Conservation (phyloP, 2,113 vertebrate species). For the Cavia aperea region DNA sequence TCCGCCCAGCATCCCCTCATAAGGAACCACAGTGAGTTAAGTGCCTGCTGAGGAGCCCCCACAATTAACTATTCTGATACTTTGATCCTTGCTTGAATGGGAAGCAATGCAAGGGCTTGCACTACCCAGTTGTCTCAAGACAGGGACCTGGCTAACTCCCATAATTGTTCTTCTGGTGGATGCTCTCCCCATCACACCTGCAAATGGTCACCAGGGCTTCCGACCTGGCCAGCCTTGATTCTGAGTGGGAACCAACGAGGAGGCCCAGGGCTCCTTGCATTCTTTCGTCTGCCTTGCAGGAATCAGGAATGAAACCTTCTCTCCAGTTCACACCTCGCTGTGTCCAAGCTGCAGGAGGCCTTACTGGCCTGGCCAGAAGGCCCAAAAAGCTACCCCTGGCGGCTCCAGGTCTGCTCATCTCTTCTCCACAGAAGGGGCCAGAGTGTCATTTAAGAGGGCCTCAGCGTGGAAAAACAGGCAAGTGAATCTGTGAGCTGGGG, state of each 20-base stretch:
- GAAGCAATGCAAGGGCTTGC: neutral
- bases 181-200: neutral
- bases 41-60: neutral
- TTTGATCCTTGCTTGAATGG: neutral
- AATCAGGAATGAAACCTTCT: neutral
- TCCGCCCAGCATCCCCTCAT: neutral
- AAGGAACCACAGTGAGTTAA: neutral
- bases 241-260: neutral
- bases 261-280: neutral
- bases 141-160: fast-evolving
- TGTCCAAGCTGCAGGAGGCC: neutral
- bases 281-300: neutral
- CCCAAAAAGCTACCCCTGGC: neutral
- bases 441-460: neutral
- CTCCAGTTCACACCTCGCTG: neutral
- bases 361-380: neutral
- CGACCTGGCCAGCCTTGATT: neutral
- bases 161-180: neutral
- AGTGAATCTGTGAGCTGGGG: neutral
- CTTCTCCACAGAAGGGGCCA: neutral
- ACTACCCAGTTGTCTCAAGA: neutral
- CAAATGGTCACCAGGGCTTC: neutral
- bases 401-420: neutral
- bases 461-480: neutral
- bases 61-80: neutral